phyloP scores from a whole-genome alignment of 2,113 vertebrate genomes.

The Meleagris gallopavo region DNA sequence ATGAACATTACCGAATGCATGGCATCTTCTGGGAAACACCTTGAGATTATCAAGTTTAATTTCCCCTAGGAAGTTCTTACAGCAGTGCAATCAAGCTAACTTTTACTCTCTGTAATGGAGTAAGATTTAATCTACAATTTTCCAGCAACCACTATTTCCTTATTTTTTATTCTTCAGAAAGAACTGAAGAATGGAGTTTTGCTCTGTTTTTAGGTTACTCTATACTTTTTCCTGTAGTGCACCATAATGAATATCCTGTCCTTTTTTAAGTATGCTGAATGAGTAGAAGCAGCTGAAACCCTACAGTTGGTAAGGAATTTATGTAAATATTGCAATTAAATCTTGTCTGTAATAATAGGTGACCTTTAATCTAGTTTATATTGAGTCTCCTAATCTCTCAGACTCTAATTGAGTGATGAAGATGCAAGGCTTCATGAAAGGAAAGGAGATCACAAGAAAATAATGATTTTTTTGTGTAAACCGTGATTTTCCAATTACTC shows the following conservation, averaged over 20 bases:
- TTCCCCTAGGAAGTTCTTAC: conserved; percentile 70
- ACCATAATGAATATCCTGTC: conserved; percentile 1
- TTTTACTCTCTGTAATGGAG: conserved; percentile 63
- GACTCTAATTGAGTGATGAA: conserved; percentile 64
- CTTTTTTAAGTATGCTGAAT: neutral
- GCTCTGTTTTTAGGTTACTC: neutral
- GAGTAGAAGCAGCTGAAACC: neutral
- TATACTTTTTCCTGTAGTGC: neutral
- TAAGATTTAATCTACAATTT: conserved; percentile 66
- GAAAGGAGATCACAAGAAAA: conserved; percentile 60
- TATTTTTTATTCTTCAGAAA: neutral
- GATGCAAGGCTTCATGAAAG: conserved; percentile 57
- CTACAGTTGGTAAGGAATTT: conserved; percentile 19
- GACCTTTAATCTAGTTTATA: conserved; percentile 66
- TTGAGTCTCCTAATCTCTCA: conserved; percentile 59
- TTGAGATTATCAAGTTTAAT: conserved; percentile 73
- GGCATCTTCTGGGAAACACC: conserved; percentile 56
- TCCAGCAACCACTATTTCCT: conserved; percentile 19
- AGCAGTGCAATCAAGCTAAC: conserved; percentile 59
- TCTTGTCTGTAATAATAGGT: conserved; percentile 58
- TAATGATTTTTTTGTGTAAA: conserved; percentile 60
- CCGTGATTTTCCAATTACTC: conserved; percentile 76
- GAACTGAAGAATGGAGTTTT: neutral
- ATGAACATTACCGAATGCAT: conserved; percentile 54
- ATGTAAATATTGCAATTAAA: conserved; percentile 67